A percentile compares a stretch with the other conserved stretches of the same genome.
These are phyloP conservation scores for Pristionchus arcanus DNA, from an alignment of 2,888 invertebrate genomes.

Conservation along the genomic window DNA sequence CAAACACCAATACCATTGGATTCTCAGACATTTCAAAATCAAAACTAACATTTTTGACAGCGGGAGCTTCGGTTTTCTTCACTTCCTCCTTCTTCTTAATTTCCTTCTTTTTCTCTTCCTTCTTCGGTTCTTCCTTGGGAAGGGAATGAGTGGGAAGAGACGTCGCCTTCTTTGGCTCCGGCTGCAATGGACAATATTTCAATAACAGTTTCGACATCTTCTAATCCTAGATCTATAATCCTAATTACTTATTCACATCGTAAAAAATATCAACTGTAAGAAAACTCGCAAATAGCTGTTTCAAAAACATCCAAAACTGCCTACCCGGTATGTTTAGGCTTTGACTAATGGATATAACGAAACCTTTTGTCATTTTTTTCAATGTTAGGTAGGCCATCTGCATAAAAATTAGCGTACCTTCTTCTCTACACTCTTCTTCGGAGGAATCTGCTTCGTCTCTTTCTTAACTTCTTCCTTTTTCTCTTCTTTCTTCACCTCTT, in stretches of 20 bases:
- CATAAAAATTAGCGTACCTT: background rate
- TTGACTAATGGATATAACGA: background rate
- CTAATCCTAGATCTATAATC: background rate
- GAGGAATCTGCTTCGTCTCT: background rate
- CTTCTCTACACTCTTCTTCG: constrained; percentile 14
- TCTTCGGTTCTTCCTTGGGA: constrained; percentile 25
- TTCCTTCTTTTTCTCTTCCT: constrained; percentile 4
- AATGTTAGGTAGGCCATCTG: too few species aligned
- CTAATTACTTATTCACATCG: too few species aligned
- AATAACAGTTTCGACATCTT: background rate
- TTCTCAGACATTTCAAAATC: too few species aligned
- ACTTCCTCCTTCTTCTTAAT: background rate
- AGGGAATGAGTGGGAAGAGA: background rate
- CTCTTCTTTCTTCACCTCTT: constrained; percentile 13
- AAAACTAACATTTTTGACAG: background rate
- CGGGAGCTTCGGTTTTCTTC: background rate
- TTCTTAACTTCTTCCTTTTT: constrained; percentile 33
- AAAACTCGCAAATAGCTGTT: background rate
- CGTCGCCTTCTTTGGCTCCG: background rate
- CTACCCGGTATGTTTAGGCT: background rate
- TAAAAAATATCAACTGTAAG: too few species aligned
- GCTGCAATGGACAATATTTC: background rate
- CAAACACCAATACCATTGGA: too few species aligned
- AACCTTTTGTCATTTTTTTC: too few species aligned
- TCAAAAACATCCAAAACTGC: too few species aligned